Conservation (phyloP, 2,888 invertebrate genomes). For the Unio delphinus region DNA sequence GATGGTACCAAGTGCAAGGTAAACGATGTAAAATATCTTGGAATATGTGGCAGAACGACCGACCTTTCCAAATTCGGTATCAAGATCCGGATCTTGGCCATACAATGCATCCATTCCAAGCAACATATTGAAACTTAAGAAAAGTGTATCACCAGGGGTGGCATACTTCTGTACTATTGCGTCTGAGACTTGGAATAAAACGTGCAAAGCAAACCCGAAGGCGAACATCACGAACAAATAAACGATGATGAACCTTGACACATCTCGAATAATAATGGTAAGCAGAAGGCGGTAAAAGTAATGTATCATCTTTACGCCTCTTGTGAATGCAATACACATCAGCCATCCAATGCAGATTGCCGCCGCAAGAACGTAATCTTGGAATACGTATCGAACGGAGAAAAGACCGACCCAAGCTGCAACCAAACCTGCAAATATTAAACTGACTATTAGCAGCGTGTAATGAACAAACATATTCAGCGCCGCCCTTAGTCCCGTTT, state of each 20-base stretch:
- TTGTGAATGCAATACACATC: conserved; percentile 56
- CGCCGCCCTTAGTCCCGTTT: conserved; percentile 7
- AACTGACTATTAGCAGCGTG: background rate
- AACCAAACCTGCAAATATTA: conserved; percentile 43
- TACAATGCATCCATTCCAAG: conserved; percentile 58
- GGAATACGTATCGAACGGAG: conserved; percentile 20
- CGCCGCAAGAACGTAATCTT: conserved; percentile 55
- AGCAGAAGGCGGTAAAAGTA: conserved; percentile 62
- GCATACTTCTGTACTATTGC: conserved; percentile 29
- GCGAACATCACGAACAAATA: conserved; percentile 62
- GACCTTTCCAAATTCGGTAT: conserved; percentile 25
- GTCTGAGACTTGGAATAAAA: conserved; percentile 44
- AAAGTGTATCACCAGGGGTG: conserved; percentile 50
- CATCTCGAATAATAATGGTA: conserved; percentile 60
- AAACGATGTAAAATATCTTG: conserved; percentile 56
- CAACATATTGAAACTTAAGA: conserved; percentile 62
- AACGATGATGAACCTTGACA: conserved; percentile 58
- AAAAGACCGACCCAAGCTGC: conserved; percentile 51
- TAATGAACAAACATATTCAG: conserved; percentile 2
- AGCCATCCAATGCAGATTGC: conserved; percentile 62
- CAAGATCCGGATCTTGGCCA: conserved; percentile 27
- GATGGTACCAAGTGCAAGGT: conserved; percentile 58
- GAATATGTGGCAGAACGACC: conserved; percentile 37
- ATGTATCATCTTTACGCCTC: conserved; percentile 60
- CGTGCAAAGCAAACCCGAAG: conserved; percentile 62